These are phyloP conservation scores for Pararge aegeria DNA, from an alignment of 1,140 invertebrate species.

Conservation along the genomic window DNA sequence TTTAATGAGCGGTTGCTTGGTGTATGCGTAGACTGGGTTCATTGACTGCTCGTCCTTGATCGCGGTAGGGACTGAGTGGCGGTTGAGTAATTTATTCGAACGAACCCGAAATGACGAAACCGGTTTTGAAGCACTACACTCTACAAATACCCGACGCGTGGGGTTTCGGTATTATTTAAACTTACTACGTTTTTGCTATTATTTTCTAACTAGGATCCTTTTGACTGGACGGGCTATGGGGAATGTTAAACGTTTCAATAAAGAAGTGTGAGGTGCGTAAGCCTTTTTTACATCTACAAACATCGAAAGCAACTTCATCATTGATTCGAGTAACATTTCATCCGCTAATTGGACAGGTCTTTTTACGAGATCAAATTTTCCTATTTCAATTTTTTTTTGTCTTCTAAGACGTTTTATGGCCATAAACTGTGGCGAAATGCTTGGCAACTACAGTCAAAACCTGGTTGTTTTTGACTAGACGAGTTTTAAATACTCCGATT, in stretches of 20 bases:
- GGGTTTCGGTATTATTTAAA: too few relatives aligned
- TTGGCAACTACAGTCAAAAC: conserved; percentile 36
- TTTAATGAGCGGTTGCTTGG: too few relatives aligned
- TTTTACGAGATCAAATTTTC: conserved; percentile 27
- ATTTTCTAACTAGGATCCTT: conserved; percentile 28
- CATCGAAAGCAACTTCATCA: conserved; percentile 57
- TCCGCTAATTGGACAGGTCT: conserved; percentile 29
- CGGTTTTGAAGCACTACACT: too few relatives aligned
- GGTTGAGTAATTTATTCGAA: too few relatives aligned
- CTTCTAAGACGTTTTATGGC: conserved; percentile 29
- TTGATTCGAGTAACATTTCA: conserved; percentile 46
- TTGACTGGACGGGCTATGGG: conserved; percentile 53
- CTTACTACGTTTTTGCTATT: background rate
- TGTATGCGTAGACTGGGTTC: too few relatives aligned
- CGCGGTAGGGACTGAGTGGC: too few relatives aligned
- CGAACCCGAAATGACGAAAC: too few relatives aligned
- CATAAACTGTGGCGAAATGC: conserved; percentile 24
- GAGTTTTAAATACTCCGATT: conserved; percentile 28
- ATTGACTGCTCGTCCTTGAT: too few relatives aligned
- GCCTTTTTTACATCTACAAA: conserved; percentile 49
- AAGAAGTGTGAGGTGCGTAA: conserved; percentile 40
- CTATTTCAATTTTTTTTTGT: background rate
- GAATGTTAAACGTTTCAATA: conserved; percentile 49
- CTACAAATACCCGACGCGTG: too few relatives aligned
- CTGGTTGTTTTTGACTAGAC: conserved; percentile 45